Evolutionary conservation across 92 coral and sea anemone species (phyloP).

Genomic region (Ricordea florida): DNA sequence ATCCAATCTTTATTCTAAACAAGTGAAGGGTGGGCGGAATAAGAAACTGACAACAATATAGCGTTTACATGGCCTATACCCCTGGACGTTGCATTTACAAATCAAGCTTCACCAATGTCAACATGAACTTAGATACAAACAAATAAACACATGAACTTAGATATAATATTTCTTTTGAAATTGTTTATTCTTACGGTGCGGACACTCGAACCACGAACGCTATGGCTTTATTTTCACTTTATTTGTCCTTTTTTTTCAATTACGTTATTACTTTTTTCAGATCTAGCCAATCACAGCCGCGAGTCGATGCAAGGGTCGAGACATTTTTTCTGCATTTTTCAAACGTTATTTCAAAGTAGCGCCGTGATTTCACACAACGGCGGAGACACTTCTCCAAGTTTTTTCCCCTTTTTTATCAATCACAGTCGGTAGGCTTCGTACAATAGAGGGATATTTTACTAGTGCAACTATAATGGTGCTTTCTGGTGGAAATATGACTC

Average conservation of each 20-base stretch:
- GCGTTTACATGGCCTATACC: no score
- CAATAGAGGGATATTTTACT: conserved; percentile 21
- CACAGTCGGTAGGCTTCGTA: conserved; percentile 14
- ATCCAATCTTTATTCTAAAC: no score
- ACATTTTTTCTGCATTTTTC: conserved; percentile 3
- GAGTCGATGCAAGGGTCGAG: neutral
- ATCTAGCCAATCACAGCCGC: conserved; percentile 22
- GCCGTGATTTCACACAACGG: conserved; percentile 15
- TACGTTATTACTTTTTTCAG: neutral
- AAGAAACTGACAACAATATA: no score
- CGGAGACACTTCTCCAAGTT: conserved; percentile 14
- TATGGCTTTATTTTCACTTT: conserved; percentile 13
- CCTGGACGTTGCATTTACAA: no score
- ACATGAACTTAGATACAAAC: no score
- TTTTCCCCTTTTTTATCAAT: conserved; percentile 6
- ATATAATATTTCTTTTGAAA: no score
- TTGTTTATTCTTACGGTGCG: neutral
- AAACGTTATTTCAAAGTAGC: neutral
- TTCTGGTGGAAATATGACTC: conserved; percentile 17
- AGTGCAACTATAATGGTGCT: conserved; percentile 11
- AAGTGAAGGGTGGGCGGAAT: no score
- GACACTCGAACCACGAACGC: conserved; percentile 32
- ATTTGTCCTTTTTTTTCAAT: neutral
- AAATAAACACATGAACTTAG: no score
- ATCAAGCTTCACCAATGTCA: no score